These are phyloP conservation scores for Telenomus remus DNA, from an alignment of 1,140 invertebrate genomes.

Conservation along the genomic window DNA sequence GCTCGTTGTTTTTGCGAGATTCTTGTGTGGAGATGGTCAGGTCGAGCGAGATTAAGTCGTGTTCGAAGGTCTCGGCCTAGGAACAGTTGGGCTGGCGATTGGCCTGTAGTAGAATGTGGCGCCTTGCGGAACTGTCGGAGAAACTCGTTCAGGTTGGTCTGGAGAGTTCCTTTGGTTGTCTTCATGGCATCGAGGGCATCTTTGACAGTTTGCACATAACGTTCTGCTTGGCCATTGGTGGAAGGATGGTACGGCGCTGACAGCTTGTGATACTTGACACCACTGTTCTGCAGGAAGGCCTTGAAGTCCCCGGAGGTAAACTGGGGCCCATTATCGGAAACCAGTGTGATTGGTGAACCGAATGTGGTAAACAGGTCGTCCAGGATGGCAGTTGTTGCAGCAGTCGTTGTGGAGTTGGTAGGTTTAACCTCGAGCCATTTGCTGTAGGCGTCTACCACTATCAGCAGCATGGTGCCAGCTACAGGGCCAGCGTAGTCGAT, in stretches of 20 bases:
- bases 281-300: constrained; percentile 46
- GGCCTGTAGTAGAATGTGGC: constrained; percentile 13
- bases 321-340: constrained; percentile 61
- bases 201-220: constrained; percentile 61
- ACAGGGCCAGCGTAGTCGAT: constrained; percentile 73
- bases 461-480: constrained; percentile 63
- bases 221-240: constrained; percentile 65
- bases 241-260: constrained; percentile 62
- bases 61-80: background rate
- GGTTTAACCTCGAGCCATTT: constrained; percentile 69
- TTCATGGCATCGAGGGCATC: constrained; percentile 43
- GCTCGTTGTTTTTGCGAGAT: background rate
- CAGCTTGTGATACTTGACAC: constrained; percentile 59
- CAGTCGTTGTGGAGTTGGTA: constrained; percentile 26
- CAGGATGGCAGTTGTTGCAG: constrained; percentile 48
- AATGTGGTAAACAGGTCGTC: constrained; percentile 54
- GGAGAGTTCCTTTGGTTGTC: constrained; percentile 3
- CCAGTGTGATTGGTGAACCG: constrained; percentile 49
- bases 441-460: constrained; percentile 72
- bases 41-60: background rate
- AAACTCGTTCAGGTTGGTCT: constrained; percentile 35
- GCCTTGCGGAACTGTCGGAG: constrained; percentile 39
- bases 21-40: background rate
- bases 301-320: constrained; percentile 60
- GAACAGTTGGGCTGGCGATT: background rate